A percentile compares a stretch with the other conserved stretches of the same genome.
These are phyloP conservation scores for Cephus pulcher DNA, from an alignment of 2,888 invertebrate species.

Conservation along the genomic window DNA sequence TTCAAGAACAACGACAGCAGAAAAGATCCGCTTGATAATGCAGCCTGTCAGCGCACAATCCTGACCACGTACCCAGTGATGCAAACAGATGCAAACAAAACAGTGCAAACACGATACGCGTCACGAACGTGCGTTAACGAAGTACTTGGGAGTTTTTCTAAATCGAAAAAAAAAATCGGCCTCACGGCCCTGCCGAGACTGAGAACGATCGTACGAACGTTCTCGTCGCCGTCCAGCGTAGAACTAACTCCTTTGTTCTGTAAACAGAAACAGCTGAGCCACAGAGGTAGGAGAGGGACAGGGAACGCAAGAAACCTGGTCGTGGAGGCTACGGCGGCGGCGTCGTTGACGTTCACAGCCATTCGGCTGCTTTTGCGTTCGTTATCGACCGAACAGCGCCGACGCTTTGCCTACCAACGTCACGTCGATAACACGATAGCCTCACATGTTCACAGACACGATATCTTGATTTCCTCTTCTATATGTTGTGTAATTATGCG, in stretches of 20 bases:
- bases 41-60: background rate
- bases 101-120: background rate
- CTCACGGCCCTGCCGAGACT: background rate
- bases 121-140: background rate
- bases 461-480: background rate
- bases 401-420: conserved; percentile 1
- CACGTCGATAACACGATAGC: background rate
- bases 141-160: background rate
- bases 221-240: conserved; percentile 49
- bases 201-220: conserved; percentile 29
- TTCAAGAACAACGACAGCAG: background rate
- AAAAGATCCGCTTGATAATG: background rate
- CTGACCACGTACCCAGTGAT: background rate
- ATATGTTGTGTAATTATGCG: background rate
- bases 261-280: conserved; percentile 65
- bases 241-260: conserved; percentile 63
- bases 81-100: background rate
- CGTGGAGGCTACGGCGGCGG: conserved; percentile 18
- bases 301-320: conserved; percentile 33
- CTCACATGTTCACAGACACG: background rate
- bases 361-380: background rate
- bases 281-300: conserved; percentile 5
- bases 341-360: background rate
- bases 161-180: background rate
- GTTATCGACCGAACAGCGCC: conserved; percentile 10